Evolutionary conservation across 2,113 vertebrate genomes (phyloP).

Genomic region (Cyanoderma ruficeps): DNA sequence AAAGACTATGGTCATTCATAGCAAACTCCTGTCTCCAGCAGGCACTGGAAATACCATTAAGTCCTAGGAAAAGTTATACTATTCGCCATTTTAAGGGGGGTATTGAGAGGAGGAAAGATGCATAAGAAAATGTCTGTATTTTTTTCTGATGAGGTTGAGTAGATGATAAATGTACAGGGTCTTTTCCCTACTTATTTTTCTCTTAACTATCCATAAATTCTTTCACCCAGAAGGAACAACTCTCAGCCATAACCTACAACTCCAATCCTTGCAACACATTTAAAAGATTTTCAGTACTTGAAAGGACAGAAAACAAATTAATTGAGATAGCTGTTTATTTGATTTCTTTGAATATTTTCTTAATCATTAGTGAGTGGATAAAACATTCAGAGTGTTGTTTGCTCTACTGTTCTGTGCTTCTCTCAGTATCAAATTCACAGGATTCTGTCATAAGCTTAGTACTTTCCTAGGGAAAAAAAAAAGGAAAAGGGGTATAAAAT

Average conservation of each 20-base stretch:
- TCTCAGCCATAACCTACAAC: not conserved
- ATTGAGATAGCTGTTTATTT: not conserved
- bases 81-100: not conserved
- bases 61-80: not conserved
- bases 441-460: not conserved
- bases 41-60: not conserved
- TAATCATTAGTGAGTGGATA: not conserved
- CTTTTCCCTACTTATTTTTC: not conserved
- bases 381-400: not conserved
- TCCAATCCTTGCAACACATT: not conserved
- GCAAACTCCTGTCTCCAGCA: not conserved
- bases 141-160: not conserved
- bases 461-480: not conserved
- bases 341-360: not conserved
- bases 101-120: not conserved
- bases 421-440: not conserved
- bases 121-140: not conserved
- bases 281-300: not conserved
- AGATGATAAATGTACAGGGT: not conserved
- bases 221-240: not conserved
- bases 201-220: not conserved
- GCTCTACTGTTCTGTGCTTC: not conserved
- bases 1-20: not conserved
- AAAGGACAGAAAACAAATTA: not conserved
- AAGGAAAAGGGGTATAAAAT: not conserved